phyloP scores from a whole-genome alignment of 1,140 invertebrate species.

The Macrostomum lignano region DNA sequence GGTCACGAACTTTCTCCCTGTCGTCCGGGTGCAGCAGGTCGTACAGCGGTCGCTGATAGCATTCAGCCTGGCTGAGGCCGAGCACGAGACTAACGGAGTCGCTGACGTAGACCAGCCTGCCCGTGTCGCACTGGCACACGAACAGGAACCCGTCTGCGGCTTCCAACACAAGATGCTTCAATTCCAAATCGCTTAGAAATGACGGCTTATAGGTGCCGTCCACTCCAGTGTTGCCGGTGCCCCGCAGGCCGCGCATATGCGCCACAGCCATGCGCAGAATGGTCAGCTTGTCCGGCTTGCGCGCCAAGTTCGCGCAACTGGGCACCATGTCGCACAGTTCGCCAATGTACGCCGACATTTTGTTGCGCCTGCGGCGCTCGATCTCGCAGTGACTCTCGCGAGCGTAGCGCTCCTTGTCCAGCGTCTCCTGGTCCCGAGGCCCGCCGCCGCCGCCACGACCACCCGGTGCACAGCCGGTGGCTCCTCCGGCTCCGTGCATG shows the following conservation, averaged over 20 bases:
- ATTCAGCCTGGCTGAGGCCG: constrained; percentile 76
- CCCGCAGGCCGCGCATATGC: constrained; percentile 85
- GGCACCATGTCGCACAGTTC: constrained; percentile 99
- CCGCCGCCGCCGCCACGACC: no score
- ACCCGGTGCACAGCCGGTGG: no score
- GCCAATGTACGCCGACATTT: constrained; percentile 99
- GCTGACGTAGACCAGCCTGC: constrained; percentile 81
- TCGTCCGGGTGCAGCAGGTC: constrained; percentile 92
- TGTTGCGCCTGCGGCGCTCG: constrained; percentile 77
- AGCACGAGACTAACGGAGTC: constrained; percentile 87
- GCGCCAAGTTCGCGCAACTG: constrained; percentile 72
- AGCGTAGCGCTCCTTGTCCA: constrained; percentile 6
- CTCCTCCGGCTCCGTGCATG: no score
- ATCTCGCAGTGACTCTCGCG: constrained; percentile 98
- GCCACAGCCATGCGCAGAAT: constrained; percentile 96
- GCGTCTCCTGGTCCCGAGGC: constrained; percentile 3
- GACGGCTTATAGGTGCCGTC: constrained; percentile 89
- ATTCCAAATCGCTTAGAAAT: constrained; percentile 88
- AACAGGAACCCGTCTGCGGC: constrained; percentile 97
- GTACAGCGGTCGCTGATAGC: constrained; percentile 76
- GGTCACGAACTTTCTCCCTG: constrained; percentile 76
- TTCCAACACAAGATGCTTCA: constrained; percentile 91
- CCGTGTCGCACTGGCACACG: constrained; percentile 86
- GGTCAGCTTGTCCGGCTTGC: constrained; percentile 94
- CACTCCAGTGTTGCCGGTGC: constrained; percentile 29